Base-by-base conservation (phyloP, 2,888 invertebrate genomes). In the Prosapia bicincta region DNA sequence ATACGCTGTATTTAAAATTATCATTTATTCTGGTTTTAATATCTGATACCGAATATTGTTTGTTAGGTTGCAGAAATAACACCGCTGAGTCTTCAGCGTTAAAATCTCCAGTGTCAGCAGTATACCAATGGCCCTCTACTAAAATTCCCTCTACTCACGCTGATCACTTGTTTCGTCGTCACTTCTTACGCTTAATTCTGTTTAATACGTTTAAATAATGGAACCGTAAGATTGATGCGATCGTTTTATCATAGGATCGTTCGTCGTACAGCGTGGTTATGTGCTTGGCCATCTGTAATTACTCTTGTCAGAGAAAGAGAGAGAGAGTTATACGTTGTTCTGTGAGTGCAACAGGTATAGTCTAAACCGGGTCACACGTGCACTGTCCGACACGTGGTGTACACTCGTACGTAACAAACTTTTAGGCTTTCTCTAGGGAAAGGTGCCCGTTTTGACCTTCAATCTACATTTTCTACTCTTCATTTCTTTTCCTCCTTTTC, bases 321-420 rank as follows among this genome's bases (percentile, higher is more conserved):
- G 38, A 38, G 38, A 38, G 38, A 38, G 38, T 30, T 38, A 54
- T 54, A 54, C 3, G 2, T n/a, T 54, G 54, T 20, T 54, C 3
- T 54, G 54, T 20, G 54, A 54, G 54, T 54, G 54, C 54, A 9
- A 54, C 54, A 20, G 20, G 54, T n/a, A 54, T 54, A 54, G 54
- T 20, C 25, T 24, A 26, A 74, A 65, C 74, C 74, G 54, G 74
- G 74, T 74, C 69, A 74, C 74, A 74, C 74, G 74, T 74, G 74
- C 66, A 74, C 54, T 54, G 54, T 20, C 54, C 54, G 54, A 54
- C 54, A 54, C 54, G 54, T 54, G 54, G n/a, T 20, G 54, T 54
- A 20, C 54, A 20, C 54, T 54, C 54, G 54, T 13, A 54, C 54
- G 20, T 20, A 54, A 54, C 54, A n/a, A n/a, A 5, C 54, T 54